Evolutionary conservation across 2,113 vertebrate genomes (phyloP).

Genomic region (Porphyrio hochstetteri): DNA sequence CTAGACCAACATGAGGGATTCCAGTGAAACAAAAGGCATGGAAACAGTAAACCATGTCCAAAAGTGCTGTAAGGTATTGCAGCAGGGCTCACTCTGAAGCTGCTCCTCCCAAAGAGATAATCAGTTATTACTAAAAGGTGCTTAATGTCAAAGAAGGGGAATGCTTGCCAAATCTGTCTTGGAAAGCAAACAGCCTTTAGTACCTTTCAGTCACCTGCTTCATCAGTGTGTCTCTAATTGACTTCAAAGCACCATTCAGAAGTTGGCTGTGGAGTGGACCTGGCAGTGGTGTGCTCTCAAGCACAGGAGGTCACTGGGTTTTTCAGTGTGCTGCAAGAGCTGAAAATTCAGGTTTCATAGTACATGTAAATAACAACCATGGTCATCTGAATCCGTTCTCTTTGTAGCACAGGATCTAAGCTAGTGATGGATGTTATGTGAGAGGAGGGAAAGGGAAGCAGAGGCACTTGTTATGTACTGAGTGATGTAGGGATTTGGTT

Average conservation of each 20-base stretch:
- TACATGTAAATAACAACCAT: not conserved
- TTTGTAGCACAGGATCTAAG: not conserved
- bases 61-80: not conserved
- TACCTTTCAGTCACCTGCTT: not conserved
- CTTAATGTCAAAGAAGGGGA: not conserved
- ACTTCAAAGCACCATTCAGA: not conserved
- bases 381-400: not conserved
- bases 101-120: not conserved
- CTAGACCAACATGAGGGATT: not conserved
- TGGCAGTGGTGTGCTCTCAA: not conserved
- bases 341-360: not conserved
- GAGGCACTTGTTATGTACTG: fast-evolving
- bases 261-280: not conserved
- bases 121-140: not conserved
- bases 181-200: not conserved
- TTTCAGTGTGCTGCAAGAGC: not conserved
- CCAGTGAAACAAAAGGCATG: not conserved
- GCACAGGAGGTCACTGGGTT: not conserved
- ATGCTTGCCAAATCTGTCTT: not conserved
- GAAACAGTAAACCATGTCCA: not conserved
- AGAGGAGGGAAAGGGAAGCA: not conserved
- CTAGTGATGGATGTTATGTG: not conserved
- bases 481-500: not conserved
- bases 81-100: not conserved
- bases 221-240: not conserved